These are phyloP conservation scores for Neodiprion lecontei DNA, from an alignment of 1,140 invertebrate species.

Conservation along the genomic window DNA sequence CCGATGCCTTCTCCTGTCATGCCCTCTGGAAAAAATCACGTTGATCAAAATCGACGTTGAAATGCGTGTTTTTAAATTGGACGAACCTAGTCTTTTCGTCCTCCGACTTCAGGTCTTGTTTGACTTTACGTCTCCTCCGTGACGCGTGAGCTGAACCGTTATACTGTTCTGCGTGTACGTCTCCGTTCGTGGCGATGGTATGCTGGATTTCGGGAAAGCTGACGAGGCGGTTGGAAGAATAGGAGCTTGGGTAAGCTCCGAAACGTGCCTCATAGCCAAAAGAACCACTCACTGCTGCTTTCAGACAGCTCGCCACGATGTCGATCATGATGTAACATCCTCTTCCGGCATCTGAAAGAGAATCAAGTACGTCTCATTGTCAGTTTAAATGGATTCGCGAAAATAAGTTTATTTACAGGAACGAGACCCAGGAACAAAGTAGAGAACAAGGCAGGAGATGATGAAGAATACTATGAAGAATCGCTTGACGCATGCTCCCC, in stretches of 20 bases:
- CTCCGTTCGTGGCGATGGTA: background rate
- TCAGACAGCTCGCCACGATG: slow-evolving; percentile 38
- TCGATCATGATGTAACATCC: slow-evolving; percentile 42
- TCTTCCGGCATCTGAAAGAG: slow-evolving; percentile 36
- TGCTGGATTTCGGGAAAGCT: background rate
- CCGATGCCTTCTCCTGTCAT: background rate
- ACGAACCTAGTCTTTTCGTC: background rate
- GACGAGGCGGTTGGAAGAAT: background rate
- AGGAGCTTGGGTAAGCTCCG: background rate
- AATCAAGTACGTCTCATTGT: background rate
- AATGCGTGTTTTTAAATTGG: too few species aligned
- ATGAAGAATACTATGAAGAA: background rate
- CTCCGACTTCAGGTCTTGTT: background rate
- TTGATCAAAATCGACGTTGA: too few species aligned
- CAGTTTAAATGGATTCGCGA: background rate
- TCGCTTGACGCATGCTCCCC: background rate
- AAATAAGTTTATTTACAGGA: slow-evolving; percentile 36
- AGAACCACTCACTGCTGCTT: slow-evolving; percentile 28
- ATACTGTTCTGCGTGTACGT: background rate
- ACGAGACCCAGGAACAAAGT: slow-evolving; percentile 34
- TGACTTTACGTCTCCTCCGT: background rate
- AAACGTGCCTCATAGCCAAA: background rate
- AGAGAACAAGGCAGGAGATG: slow-evolving; percentile 15
- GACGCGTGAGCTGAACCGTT: background rate
- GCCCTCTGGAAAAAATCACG: background rate